Percentiles rank a stretch among this genome's conserved stretches.
Evolutionary conservation across 64 coral and sea anemone species (phyloP).

Genomic region (Dendrophyllia cribrosa): DNA sequence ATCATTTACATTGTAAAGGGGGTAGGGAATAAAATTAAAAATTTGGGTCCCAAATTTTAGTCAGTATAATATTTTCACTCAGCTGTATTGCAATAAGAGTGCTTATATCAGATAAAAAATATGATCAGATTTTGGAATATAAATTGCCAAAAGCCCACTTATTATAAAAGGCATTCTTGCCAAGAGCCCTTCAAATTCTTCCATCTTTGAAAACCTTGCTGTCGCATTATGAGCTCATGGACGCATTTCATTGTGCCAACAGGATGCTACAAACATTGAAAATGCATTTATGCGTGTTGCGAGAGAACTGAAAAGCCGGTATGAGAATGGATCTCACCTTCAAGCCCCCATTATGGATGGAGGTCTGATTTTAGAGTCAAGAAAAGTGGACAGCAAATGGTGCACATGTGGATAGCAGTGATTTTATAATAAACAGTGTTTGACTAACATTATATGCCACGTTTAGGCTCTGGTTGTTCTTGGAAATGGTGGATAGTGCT

Average conservation of each 20-base stretch:
- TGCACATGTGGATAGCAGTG: constrained; percentile 63
- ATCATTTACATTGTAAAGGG: too few relatives aligned
- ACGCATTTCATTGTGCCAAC: not conserved
- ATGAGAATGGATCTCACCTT: constrained; percentile 76
- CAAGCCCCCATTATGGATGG: constrained; percentile 64
- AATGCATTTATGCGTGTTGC: constrained; percentile 84
- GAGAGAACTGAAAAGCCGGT: constrained; percentile 79
- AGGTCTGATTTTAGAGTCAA: constrained; percentile 59
- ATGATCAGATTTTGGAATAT: too few relatives aligned
- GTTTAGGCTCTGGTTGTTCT: not conserved
- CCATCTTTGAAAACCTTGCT: too few relatives aligned
- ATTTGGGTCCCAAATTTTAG: too few relatives aligned
- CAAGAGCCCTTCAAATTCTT: too few relatives aligned
- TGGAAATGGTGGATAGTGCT: too few relatives aligned
- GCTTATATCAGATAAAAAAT: too few relatives aligned
- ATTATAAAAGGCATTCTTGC: too few relatives aligned
- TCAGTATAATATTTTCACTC: too few relatives aligned
- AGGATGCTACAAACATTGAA: constrained; percentile 94
- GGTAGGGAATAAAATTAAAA: too few relatives aligned
- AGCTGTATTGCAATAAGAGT: too few relatives aligned
- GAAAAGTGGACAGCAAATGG: constrained; percentile 58
- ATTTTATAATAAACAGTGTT: not conserved
- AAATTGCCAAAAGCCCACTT: too few relatives aligned
- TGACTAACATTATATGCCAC: not conserved
- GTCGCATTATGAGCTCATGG: not conserved